phyloP scores from a whole-genome alignment of 1,140 invertebrate genomes.

The Pseudachorutes palmiensis region DNA sequence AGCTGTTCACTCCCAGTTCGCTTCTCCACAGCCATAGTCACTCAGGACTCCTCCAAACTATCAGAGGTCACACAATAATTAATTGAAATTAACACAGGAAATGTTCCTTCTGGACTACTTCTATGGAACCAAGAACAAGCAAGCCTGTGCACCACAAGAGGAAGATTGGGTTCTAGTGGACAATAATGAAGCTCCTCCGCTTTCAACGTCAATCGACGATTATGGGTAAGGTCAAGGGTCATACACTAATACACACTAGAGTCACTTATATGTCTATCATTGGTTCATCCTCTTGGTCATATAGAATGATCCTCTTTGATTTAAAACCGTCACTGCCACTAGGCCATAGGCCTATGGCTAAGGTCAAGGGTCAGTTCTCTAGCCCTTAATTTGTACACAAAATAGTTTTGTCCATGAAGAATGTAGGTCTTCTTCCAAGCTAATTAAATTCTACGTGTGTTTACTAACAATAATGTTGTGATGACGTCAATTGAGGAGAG shows the following conservation, averaged over 20 bases:
- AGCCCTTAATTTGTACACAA: background rate
- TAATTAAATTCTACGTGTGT: too few relatives aligned
- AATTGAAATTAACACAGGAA: background rate
- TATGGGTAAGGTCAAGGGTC: background rate
- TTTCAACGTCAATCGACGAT: background rate
- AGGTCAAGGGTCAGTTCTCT: background rate
- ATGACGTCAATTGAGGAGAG: too few relatives aligned
- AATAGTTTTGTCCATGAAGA: too few relatives aligned
- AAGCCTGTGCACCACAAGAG: background rate
- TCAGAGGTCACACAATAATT: background rate
- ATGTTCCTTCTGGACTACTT: slow-evolving; percentile 9
- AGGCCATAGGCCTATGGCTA: too few relatives aligned
- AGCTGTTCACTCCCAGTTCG: slow-evolving; percentile 1
- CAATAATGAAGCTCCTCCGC: background rate
- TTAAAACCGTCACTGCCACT: too few relatives aligned
- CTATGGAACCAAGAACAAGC: slow-evolving; percentile 6
- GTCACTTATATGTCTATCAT: too few relatives aligned
- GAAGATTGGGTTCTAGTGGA: slow-evolving; percentile 6
- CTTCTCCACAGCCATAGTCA: background rate
- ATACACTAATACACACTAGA: too few relatives aligned
- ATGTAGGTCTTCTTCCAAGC: too few relatives aligned
- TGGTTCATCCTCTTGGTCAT: too few relatives aligned
- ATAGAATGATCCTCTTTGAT: too few relatives aligned
- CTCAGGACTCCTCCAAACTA: background rate
- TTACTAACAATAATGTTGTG: too few relatives aligned